Evolutionary conservation across 2,797 vertebrate species (phyloP).

Genomic region (Parotocinclus haroldoi): DNA sequence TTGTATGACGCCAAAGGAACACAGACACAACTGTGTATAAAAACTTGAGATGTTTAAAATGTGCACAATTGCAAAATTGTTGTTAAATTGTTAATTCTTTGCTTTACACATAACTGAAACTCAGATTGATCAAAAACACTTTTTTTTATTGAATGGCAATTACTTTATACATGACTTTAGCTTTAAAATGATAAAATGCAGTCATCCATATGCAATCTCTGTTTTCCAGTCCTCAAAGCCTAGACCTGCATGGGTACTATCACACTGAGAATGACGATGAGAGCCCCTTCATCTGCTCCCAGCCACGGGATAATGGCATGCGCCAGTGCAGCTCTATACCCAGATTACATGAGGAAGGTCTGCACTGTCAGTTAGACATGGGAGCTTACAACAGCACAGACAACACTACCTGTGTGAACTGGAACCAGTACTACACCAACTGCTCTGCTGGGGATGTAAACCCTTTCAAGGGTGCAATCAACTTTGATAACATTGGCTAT

Average conservation of each 20-base stretch:
- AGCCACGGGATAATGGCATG: conserved; percentile 88
- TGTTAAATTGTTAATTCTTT: too few species aligned
- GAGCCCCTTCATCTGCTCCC: conserved; percentile 96
- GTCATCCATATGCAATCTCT: too few species aligned
- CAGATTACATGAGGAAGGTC: conserved; percentile 77
- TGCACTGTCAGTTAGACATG: conserved; percentile 83
- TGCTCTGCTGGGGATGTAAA: conserved; percentile 86
- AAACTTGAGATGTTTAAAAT: too few species aligned
- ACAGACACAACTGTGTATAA: too few species aligned
- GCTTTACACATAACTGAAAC: too few species aligned
- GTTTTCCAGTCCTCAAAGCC: conserved; percentile 73
- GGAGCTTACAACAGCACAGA: conserved; percentile 89
- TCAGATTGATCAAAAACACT: too few species aligned
- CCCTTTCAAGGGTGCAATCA: conserved; percentile 97
- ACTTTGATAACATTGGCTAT: conserved; percentile 97
- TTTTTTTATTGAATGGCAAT: too few species aligned
- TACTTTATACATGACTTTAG: too few species aligned
- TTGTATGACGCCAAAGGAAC: too few species aligned
- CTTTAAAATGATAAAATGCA: too few species aligned
- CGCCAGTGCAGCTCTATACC: conserved; percentile 84
- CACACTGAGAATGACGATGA: conserved; percentile 94
- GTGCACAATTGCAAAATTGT: too few species aligned
- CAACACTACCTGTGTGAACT: conserved; percentile 94
- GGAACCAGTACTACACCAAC: conserved; percentile 97
- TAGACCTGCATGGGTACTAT: conserved; percentile 83